Evolutionary conservation across 2,888 invertebrate genomes (phyloP).

Genomic region (Cistogaster globosa): DNA sequence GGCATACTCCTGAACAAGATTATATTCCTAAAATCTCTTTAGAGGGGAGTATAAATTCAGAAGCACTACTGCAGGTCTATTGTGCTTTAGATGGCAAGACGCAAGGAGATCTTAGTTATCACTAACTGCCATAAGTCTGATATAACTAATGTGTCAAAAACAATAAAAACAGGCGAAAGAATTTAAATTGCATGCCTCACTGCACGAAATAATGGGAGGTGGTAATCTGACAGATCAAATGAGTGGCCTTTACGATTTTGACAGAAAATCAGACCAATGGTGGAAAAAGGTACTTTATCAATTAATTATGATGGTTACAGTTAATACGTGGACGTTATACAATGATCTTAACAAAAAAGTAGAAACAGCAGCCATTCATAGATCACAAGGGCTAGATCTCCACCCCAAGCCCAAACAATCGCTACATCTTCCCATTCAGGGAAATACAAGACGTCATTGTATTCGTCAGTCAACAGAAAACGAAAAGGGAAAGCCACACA

Average conservation of each 20-base stretch:
- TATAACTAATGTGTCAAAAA: too few species aligned
- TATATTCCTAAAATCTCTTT: slow-evolving; percentile 8
- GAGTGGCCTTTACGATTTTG: slow-evolving; percentile 1
- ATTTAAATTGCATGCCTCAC: neutral
- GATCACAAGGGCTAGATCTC: neutral
- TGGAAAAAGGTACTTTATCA: neutral
- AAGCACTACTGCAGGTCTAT: too few species aligned
- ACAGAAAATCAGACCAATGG: too few species aligned
- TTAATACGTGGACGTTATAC: slow-evolving; percentile 3
- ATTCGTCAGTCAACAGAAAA: too few species aligned
- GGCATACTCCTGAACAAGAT: slow-evolving; percentile 4
- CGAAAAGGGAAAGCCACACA: too few species aligned
- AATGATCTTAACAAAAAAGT: neutral
- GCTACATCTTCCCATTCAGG: neutral
- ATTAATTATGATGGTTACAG: too few species aligned
- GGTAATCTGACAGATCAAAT: too few species aligned
- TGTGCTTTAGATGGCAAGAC: slow-evolving; percentile 16
- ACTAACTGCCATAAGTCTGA: too few species aligned
- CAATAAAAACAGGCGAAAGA: slow-evolving; percentile 3
- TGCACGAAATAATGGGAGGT: slow-evolving; percentile 9
- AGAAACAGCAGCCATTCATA: neutral
- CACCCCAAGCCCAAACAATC: slow-evolving; percentile 4
- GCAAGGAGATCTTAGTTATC: neutral
- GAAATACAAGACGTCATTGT: too few species aligned
- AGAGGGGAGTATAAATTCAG: neutral